Base-by-base conservation (phyloP, 92 coral and sea anemone genomes). In the Montipora capitata region DNA sequence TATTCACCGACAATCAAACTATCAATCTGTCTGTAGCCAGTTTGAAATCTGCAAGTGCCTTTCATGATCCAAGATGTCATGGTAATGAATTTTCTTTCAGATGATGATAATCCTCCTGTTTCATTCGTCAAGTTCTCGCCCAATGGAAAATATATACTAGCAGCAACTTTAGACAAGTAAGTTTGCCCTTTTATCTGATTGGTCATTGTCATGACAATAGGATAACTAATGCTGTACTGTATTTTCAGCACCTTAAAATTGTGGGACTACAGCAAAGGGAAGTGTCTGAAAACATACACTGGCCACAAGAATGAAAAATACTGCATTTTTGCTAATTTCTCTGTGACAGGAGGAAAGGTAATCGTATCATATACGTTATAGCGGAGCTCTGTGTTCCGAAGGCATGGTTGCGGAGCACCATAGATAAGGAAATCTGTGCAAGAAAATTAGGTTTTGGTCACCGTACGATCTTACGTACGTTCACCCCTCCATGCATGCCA, bases 241-340 rank as follows among this genome's bases (percentile, higher is more conserved):
- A 73, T 80, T 81, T 91, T 39, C 74, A 97, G 99, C 86, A 97
- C 98, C 63, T 76, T 97, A 80, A 97, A 97, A 89, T 91, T 97
- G 12, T 97, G 99, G 99, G 99, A 97, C 71, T 97, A 97, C 93
- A 97, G 99, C 87, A 97, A 97, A 84, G 99, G 99, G 80, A 97
- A 97, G 96, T 97, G 99, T 61, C 88, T 97, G 69, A 97, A 97
- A 78, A 97, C 99, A 8, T 97, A 97, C 80, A 96, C 99, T 54
- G 98, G 99, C 15, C 99, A 97, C 85, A 97, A 97, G 94, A 97
- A 97, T 89, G 99, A 97, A 79, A 97, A 97, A 72, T 97, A 97
- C 76, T 97, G 99, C 82, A 93, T 97, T 45, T 97, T 97, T 91
- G 98, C 98, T 17, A 97, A 97, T 77, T 97, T 97, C 87, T 97